Evolutionary conservation across 2,888 invertebrate species (phyloP), one percentile per base, ranked within the genome.

Genomic region (Trisateles emortualis): DNA sequence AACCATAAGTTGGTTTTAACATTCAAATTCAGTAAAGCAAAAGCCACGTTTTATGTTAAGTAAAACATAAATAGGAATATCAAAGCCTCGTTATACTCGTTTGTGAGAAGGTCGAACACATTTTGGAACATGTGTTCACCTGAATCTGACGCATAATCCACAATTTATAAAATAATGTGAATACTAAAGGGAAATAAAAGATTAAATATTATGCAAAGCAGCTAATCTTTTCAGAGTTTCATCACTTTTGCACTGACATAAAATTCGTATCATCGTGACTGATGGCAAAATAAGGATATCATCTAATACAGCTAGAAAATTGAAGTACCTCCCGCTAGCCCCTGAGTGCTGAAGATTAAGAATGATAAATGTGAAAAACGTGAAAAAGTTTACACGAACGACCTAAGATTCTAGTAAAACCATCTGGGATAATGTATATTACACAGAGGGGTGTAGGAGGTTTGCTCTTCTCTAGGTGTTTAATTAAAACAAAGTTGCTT

Each of bases 321-420:
- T 44, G 39, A 49, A 62, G 53, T 41, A 39, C 42, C 29, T 43
- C 24, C 13, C 13, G 13, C 40, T 38, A 33, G 32, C 29, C 9
- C 13, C 33, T 8, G 24, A 40, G 35, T 10, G 17, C 33, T 17
- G 22, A 11, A 51, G 38, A 59, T 48, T 22, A 54, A 59, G 45
- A 38, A 41, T 64, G 45, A 63, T 63, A 48, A 55, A 63, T 63
- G 51, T 39, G 33, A n/a, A 39, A 47, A 50, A 36, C 35, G 38
- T 45, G 43, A 39, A 61, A 56, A 55, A 45, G 14, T 57, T 29
- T 48, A 44, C 5, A 1, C 5, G 11, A 14, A 9, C 10, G 14
- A 8, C 8, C 1, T 2, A 11, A 11, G 11, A 2, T 32, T 32
- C 11, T 32, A n/a, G 11, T 11, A 11, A 13, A 32, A 32, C n/a